A percentile compares a stretch with the other conserved stretches of the same genome.
These are phyloP conservation scores for Gyrodactylus salaris DNA, from an alignment of 1,140 invertebrate species.

Conservation along the genomic window DNA sequence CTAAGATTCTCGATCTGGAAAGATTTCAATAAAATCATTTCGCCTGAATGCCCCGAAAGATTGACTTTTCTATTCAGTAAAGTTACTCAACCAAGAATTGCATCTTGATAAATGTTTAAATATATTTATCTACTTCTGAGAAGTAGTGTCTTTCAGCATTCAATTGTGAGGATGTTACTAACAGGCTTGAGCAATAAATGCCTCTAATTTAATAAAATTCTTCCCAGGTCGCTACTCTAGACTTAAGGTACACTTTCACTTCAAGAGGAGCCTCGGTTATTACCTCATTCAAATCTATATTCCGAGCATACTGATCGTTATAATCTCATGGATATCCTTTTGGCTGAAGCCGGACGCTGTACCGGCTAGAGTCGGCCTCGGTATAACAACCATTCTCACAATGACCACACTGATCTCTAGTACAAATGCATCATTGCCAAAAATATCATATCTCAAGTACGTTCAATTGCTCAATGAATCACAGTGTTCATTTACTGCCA, in stretches of 20 bases:
- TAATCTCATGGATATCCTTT: conserved; percentile 90
- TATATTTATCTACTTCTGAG: too few relatives aligned
- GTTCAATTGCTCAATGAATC: too few relatives aligned
- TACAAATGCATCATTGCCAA: conserved; percentile 76
- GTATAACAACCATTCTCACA: conserved; percentile 66
- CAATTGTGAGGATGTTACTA: too few relatives aligned
- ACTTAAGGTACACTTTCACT: conserved; percentile 77
- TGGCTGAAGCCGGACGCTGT: conserved; percentile 72
- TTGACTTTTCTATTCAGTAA: too few relatives aligned
- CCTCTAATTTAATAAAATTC: background rate
- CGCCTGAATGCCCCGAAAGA: too few relatives aligned
- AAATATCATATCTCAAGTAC: conserved; percentile 78
- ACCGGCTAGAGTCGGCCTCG: conserved; percentile 59
- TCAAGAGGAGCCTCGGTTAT: conserved; percentile 86
- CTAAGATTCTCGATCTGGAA: too few relatives aligned
- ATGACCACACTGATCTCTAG: conserved; percentile 96
- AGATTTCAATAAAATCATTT: too few relatives aligned
- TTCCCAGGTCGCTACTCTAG: conserved; percentile 28
- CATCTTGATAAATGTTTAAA: too few relatives aligned
- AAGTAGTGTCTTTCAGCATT: too few relatives aligned
- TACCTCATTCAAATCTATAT: conserved; percentile 98
- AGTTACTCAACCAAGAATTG: too few relatives aligned
- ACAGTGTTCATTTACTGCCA: too few relatives aligned
- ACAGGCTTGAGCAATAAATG: too few relatives aligned
- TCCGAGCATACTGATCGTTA: conserved; percentile 82